phyloP scores from a whole-genome alignment of 2,888 invertebrate species.

The Thera obeliscata region DNA sequence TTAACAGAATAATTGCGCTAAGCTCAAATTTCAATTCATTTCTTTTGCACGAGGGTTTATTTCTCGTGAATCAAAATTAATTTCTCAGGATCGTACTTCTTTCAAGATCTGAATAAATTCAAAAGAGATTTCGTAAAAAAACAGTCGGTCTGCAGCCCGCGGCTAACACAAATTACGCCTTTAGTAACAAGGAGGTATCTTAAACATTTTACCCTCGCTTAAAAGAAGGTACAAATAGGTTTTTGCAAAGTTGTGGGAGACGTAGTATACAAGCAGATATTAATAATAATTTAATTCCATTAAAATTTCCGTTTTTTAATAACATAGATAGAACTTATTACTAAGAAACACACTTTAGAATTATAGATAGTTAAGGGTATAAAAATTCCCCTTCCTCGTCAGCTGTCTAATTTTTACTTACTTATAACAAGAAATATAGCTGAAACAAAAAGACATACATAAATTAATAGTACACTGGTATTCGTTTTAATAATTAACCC shows the following conservation, averaged over 20 bases:
- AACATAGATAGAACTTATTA: background rate
- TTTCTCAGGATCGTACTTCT: conserved; percentile 79
- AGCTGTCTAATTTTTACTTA: conserved; percentile 43
- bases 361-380: conserved; percentile 5
- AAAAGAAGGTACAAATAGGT: conserved; percentile 28
- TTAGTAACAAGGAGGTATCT: conserved; percentile 72
- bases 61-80: conserved; percentile 78
- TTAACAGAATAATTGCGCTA: background rate
- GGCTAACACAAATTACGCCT: conserved; percentile 79
- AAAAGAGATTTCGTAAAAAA: conserved; percentile 76
- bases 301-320: background rate
- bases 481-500: background rate
- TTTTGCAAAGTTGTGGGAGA: conserved; percentile 13
- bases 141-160: conserved; percentile 70
- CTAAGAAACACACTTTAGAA: background rate
- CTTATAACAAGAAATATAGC: conserved; percentile 66
- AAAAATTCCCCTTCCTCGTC: conserved; percentile 51
- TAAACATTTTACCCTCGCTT: conserved; percentile 26
- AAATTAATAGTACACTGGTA: background rate
- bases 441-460: conserved; percentile 57
- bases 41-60: conserved; percentile 71
- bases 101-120: conserved; percentile 80
- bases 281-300: background rate
- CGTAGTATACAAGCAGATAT: background rate
- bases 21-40: conserved; percentile 72